Conservation (phyloP, 92 coral and sea anemone genomes). For the Pocillopora meandrina region DNA sequence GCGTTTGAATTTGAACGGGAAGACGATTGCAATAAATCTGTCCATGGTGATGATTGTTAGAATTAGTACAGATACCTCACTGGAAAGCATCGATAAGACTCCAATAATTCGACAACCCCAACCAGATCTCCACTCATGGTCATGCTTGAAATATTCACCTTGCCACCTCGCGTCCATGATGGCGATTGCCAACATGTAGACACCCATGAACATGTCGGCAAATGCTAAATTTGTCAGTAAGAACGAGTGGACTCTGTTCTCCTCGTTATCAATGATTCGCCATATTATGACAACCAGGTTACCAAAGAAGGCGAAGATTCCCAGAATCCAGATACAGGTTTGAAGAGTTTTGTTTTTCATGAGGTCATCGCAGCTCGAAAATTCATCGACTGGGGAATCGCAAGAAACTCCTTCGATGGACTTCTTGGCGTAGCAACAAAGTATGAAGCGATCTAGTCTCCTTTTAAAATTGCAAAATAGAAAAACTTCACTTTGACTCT, state of each 20-base stretch:
- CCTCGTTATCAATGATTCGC: conserved; percentile 42
- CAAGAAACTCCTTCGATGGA: conserved; percentile 47
- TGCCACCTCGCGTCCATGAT: conserved; percentile 68
- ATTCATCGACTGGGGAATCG: conserved; percentile 57
- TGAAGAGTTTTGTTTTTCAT: conserved; percentile 67
- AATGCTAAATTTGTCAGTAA: conserved; percentile 63
- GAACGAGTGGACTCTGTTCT: neutral
- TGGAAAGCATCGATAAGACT: conserved; percentile 66
- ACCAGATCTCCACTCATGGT: conserved; percentile 69
- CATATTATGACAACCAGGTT: conserved; percentile 59
- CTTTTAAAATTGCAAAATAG: conserved; percentile 9
- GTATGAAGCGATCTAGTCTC: conserved; percentile 57
- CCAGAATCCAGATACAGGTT: conserved; percentile 68
- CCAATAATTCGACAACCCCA: conserved; percentile 67
- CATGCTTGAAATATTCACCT: conserved; percentile 75
- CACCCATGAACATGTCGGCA: conserved; percentile 71
- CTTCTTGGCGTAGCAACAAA: conserved; percentile 66
- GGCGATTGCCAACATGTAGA: conserved; percentile 57
- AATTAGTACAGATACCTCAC: conserved; percentile 62
- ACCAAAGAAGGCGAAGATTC: conserved; percentile 58
- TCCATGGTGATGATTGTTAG: conserved; percentile 65
- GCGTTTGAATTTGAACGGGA: conserved; percentile 53
- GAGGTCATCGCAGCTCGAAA: conserved; percentile 77
- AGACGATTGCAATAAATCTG: conserved; percentile 65
- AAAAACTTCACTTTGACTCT: neutral